Base-by-base conservation (phyloP, 2,113 vertebrate species). In the Entomyzon cyanotis region DNA sequence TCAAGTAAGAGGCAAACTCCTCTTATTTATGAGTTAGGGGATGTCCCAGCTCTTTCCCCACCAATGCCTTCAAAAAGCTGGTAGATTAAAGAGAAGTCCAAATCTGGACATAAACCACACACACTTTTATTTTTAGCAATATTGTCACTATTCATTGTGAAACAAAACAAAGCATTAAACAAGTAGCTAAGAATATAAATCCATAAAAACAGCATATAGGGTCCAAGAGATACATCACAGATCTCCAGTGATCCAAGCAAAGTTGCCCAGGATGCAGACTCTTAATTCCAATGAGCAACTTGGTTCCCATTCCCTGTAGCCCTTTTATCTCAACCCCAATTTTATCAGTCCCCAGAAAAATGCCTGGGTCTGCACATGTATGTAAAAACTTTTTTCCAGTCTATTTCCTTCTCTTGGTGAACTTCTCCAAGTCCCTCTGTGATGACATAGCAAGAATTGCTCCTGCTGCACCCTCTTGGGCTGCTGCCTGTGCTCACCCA, bases 401-500 rank as follows among this genome's bases (percentile, higher is more conserved):
- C n/a, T 56, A 74, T 70, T 84, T 77, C 44, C 15, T 77, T 3
- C 50, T 59, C 65, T 63, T 47, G 35, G 30, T 17, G 55, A 77
- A 60, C n/a, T 80, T 19, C 60, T 53, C 56, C 39, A 70, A 77
- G n/a, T 46, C 42, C 21, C 12, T 55, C 55, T 42, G 52, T 58
- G 64, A 31, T n/a, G 47, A 60, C 24, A 15, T 35, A 67, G 31
- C n/a, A 64, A 47, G 35, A 68, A 33, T 17, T 44, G 2, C 33
- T 81, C 6, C 33, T 59, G 55, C 47, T 75, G 67, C 37, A 68
- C 7, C 69, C 56, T 20, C 31, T 41, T 0, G 4, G n/a, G 46
- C 37, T 77, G 33, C 35, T 3, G 5, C n/a, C 47, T 1, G 2
- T 37, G 56, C 33, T 25, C 2, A 0, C 68, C 63, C 1, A 2